Evolutionary conservation across 2,113 vertebrate genomes (phyloP).

Genomic region (Psittacula cyanocephala): DNA sequence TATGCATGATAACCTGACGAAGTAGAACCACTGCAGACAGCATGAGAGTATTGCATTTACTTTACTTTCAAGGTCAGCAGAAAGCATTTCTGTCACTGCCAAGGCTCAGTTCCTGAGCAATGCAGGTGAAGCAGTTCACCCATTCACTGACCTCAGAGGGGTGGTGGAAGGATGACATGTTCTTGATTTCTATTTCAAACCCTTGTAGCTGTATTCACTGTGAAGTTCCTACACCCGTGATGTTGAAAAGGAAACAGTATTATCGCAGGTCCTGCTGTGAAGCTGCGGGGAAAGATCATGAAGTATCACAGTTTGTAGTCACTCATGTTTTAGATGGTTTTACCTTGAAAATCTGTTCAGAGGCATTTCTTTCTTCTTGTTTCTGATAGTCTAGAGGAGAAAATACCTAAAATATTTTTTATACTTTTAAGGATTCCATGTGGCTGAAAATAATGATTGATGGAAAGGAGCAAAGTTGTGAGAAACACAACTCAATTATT

Average conservation of each 20-base stretch:
- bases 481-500: not conserved
- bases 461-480: not conserved
- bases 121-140: not conserved
- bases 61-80: not conserved
- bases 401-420: not conserved
- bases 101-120: not conserved
- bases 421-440: not conserved
- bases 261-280: not conserved
- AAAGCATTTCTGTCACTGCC: not conserved
- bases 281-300: not conserved
- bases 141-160: not conserved
- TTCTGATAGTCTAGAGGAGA: not conserved
- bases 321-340: not conserved
- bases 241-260: not conserved
- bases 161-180: not conserved
- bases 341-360: not conserved
- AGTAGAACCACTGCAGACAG: not conserved
- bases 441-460: not conserved
- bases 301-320: not conserved
- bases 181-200: not conserved
- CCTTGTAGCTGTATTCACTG: not conserved
- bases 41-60: rapidly evolving
- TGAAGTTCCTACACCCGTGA: not conserved
- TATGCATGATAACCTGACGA: rapidly evolving
- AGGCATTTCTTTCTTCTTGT: not conserved